Conservation (phyloP, 2,797 vertebrate genomes). For the Menidia menidia region DNA sequence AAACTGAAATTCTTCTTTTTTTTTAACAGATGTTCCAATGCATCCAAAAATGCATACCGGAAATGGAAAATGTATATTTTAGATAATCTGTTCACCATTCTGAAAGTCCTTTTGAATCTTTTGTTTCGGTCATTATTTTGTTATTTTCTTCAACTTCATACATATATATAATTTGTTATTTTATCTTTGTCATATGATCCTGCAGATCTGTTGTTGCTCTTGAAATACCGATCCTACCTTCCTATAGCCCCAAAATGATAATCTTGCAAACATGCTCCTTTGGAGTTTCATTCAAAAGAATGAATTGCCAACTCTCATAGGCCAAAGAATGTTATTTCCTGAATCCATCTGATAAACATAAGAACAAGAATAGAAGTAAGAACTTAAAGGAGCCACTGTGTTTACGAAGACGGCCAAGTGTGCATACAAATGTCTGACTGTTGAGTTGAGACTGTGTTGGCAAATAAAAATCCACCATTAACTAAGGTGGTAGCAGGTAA, state of each 20-base stretch:
- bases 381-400: slow-evolving; percentile 15
- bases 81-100: too few relatives aligned
- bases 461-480: too few relatives aligned
- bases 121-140: neutral
- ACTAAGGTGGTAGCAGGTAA: too few relatives aligned
- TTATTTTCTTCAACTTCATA: neutral
- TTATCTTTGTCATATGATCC: too few relatives aligned
- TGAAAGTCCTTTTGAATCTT: neutral
- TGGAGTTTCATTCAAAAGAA: neutral
- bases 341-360: slow-evolving; percentile 11
- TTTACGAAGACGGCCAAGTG: slow-evolving; percentile 25
- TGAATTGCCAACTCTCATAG: neutral
- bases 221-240: slow-evolving; percentile 15
- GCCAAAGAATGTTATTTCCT: neutral
- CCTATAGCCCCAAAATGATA: neutral
- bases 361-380: slow-evolving; percentile 39
- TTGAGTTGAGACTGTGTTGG: too few relatives aligned
- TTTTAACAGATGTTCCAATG: too few relatives aligned
- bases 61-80: too few relatives aligned
- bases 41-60: too few relatives aligned
- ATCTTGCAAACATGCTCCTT: neutral
- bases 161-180: neutral
- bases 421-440: too few relatives aligned
- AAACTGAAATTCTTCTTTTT: too few relatives aligned
- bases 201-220: neutral